Base-by-base conservation (phyloP, 2,797 vertebrate species). In the Limnodromus scolopaceus region DNA sequence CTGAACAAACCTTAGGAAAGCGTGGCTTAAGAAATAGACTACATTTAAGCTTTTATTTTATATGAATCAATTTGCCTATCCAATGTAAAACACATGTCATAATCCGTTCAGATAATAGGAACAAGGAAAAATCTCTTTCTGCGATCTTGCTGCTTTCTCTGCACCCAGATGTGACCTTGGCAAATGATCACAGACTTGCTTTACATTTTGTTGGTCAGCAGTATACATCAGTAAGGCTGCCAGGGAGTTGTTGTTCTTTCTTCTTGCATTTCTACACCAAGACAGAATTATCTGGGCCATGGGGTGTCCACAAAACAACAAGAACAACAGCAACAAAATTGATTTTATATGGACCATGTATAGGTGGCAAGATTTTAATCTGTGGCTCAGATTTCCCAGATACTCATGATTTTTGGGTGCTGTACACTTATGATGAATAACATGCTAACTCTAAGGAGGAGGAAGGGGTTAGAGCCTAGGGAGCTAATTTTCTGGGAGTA, bases 11-110 rank as follows among this genome's bases (percentile, higher is more conserved):
- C 32, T 53, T 92, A 94, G 88, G 91, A 96, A 94, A 96, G 84
- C 63, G 48, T 5, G 1, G 58, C 77, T 95, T 96, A 93, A 95
- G 88, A 88, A 92, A 66, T 4, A 91, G 39, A 48, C 74, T 70
- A 41, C 25, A 58, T 93, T 76, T 72, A 94, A 84, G 51, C 80
- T 92, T 93, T 82, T 72, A 45, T 93, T 89, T 84, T 63, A 82
- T 92, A 63, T 63, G 20, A 93, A 79, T 89, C 88, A 87, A 84
- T 97, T 96, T 96, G 86, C 77, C 54, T 92, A 41, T 68, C n/a
- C 70, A 91, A 87, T 93, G 88, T 91, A 93, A 96, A 97, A 95
- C 92, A 96, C 16, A 93, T 96, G 93, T 93, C 84, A 80, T 94
- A 93, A 95, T 92, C 88, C 86, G 58, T 84, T 89, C 84, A 95